Conservation (phyloP, 2,113 vertebrate genomes). For the Apteryx owenii region DNA sequence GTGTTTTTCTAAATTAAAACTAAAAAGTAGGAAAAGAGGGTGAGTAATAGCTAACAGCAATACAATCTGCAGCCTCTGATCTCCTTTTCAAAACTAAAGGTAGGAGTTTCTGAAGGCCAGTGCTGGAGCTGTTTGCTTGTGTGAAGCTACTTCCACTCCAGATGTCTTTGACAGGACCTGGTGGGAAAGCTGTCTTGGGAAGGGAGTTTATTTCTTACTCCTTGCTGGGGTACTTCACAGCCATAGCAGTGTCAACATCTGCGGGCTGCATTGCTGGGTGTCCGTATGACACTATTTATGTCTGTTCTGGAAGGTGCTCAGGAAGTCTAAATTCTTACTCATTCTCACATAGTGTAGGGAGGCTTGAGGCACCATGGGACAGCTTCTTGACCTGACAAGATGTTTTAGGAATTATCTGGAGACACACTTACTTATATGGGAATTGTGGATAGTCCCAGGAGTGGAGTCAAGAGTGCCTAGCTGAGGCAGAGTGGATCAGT, state of each 20-base stretch:
- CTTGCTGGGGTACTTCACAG: not conserved
- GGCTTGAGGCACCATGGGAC: not conserved
- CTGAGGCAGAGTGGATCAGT: not conserved
- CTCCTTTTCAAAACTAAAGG: not conserved
- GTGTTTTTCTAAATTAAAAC: not conserved
- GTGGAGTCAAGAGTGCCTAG: not conserved
- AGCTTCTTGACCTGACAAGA: not conserved
- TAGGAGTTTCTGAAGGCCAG: not conserved
- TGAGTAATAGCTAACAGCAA: too few species aligned
- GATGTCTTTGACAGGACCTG: not conserved
- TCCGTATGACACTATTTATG: not conserved
- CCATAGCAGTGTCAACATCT: too few species aligned
- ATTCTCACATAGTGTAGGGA: not conserved
- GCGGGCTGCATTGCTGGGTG: not conserved
- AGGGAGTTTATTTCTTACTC: not conserved
- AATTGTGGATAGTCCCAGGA: accelerated
- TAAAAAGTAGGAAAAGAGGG: not conserved
- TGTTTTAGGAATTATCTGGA: not conserved
- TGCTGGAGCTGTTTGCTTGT: not conserved
- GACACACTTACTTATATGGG: not conserved
- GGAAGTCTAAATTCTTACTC: not conserved
- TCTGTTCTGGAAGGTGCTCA: not conserved
- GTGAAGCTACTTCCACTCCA: not conserved
- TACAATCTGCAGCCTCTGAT: not conserved
- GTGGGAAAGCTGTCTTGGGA: not conserved